Evolutionary conservation across 2,888 invertebrate species (phyloP).

Genomic region (Lasiommata megera): DNA sequence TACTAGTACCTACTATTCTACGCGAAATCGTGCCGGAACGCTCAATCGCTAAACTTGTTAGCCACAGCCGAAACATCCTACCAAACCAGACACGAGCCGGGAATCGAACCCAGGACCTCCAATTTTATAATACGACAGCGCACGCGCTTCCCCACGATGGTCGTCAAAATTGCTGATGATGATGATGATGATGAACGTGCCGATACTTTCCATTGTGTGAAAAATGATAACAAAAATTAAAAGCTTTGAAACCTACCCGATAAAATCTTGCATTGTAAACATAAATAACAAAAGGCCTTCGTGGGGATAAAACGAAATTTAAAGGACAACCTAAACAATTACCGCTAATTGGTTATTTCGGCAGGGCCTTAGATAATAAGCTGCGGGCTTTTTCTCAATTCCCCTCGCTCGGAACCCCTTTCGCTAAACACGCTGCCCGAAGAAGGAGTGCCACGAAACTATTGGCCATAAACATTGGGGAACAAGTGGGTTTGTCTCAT

Average conservation of each 20-base stretch:
- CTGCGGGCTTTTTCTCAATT: slow-evolving; percentile 21
- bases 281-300: slow-evolving; percentile 20
- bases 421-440: slow-evolving; percentile 18
- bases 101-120: too few relatives aligned
- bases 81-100: too few relatives aligned
- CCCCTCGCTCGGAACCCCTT: slow-evolving; percentile 17
- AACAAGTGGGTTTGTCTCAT: slow-evolving; percentile 60
- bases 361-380: slow-evolving; percentile 24
- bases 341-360: slow-evolving; percentile 28
- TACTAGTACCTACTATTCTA: too few relatives aligned
- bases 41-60: too few relatives aligned
- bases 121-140: too few relatives aligned
- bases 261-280: slow-evolving; percentile 11
- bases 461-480: slow-evolving; percentile 61
- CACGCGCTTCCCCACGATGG: too few relatives aligned
- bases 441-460: slow-evolving; percentile 38
- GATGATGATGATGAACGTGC: too few relatives aligned
- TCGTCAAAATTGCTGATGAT: too few relatives aligned
- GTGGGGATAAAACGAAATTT: slow-evolving; percentile 17
- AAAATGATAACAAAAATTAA: too few relatives aligned
- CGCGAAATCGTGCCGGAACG: too few relatives aligned
- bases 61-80: too few relatives aligned
- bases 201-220: too few relatives aligned
- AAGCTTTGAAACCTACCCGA: slow-evolving; percentile 2
- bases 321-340: slow-evolving; percentile 28